phyloP scores from a whole-genome alignment of 1,140 invertebrate genomes.

The Rhopalosiphum maidis region DNA sequence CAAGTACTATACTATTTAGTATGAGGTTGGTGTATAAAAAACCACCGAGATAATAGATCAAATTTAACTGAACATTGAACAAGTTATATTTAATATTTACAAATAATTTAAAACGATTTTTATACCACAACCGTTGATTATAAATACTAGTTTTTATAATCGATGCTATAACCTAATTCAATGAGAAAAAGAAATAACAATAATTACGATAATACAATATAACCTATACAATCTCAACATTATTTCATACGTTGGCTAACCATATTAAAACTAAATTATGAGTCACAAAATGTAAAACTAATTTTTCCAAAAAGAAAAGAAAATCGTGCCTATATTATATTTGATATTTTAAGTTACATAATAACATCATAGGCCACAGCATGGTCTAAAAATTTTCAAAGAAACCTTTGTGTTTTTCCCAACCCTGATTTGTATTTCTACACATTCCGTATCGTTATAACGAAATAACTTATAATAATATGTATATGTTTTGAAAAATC shows the following conservation, averaged over 20 bases:
- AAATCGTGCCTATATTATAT: background rate
- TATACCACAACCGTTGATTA: background rate
- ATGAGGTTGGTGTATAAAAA: background rate
- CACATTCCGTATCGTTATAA: no score
- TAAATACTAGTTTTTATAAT: no score
- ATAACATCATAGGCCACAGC: no score
- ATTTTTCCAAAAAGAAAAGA: background rate
- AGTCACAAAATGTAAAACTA: background rate
- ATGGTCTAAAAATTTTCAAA: no score
- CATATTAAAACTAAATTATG: no score
- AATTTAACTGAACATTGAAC: background rate
- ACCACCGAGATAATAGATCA: background rate
- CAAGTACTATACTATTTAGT: background rate
- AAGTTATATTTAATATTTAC: background rate
- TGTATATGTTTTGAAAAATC: background rate
- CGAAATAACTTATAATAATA: no score
- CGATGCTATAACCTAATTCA: no score
- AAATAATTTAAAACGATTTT: background rate
- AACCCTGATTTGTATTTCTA: no score
- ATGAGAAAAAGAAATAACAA: no score
- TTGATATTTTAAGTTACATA: no score
- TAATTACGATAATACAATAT: background rate
- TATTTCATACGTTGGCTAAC: background rate
- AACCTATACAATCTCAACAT: background rate
- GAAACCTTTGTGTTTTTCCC: no score